Percentiles rank a stretch among this genome's conserved stretches.
Evolutionary conservation across 1,140 invertebrate species (phyloP).

Genomic region (Lepidurus apus): DNA sequence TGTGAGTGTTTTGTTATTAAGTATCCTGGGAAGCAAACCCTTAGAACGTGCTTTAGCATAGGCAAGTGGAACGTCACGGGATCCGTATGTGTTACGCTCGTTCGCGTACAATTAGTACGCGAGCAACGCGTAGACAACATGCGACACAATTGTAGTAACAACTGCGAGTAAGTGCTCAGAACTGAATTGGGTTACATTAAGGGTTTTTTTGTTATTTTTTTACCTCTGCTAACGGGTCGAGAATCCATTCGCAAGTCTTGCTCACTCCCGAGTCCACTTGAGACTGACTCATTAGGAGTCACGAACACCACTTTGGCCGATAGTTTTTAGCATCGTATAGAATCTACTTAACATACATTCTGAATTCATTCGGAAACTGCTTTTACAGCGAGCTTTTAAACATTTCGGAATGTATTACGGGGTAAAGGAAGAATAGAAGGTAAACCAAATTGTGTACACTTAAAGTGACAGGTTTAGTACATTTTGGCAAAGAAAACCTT

Average conservation of each 20-base stretch:
- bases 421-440: not conserved
- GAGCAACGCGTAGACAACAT: too few species aligned
- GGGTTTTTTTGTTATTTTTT: not conserved
- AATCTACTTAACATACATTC: not conserved
- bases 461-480: not conserved
- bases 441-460: not conserved
- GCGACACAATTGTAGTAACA: too few species aligned
- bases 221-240: conserved; percentile 1
- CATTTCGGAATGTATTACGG: not conserved
- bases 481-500: not conserved
- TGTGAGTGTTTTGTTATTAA: conserved; percentile 9
- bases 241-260: not conserved
- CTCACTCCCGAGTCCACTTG: conserved; percentile 16
- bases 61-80: not conserved
- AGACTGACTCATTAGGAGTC: conserved; percentile 21
- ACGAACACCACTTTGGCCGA: not conserved
- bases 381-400: not conserved
- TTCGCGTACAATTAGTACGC: too few species aligned
- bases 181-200: not conserved
- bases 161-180: too few species aligned
- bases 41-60: not conserved
- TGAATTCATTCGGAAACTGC: not conserved
- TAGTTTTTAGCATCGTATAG: not conserved
- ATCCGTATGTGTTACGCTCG: not conserved
- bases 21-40: not conserved